phyloP scores from a whole-genome alignment of 2,797 vertebrate genomes.

The Crax fasciolata region DNA sequence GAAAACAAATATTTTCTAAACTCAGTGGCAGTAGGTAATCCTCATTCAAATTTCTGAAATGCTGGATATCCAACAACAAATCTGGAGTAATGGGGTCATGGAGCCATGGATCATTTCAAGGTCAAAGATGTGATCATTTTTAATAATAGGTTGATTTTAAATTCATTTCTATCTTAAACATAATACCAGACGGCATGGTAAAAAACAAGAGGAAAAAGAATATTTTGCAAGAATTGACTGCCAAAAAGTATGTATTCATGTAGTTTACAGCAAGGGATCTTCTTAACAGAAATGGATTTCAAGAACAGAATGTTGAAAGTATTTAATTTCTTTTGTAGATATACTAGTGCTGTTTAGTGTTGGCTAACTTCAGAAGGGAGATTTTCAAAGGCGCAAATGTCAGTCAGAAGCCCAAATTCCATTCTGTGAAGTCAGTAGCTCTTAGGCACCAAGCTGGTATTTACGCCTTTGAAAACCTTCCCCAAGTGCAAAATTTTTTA shows the following conservation, averaged over 20 bases:
- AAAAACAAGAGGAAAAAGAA: constrained; percentile 54
- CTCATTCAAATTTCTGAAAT: not conserved
- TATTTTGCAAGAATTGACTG: constrained; percentile 19
- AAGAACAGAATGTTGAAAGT: not conserved
- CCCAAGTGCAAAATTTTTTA: not conserved
- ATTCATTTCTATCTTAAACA: constrained; percentile 41
- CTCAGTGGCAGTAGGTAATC: not conserved
- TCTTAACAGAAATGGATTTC: constrained; percentile 16
- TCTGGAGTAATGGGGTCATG: not conserved
- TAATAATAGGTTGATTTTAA: constrained; percentile 41
- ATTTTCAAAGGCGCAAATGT: constrained; percentile 13
- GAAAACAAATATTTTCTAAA: not conserved
- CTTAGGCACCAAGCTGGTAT: constrained; percentile 18
- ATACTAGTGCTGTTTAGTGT: not conserved
- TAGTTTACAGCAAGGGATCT: constrained; percentile 30
- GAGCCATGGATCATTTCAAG: not conserved
- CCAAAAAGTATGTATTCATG: constrained; percentile 25
- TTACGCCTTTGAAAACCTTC: constrained; percentile 30
- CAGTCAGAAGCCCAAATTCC: not conserved
- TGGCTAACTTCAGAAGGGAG: not conserved
- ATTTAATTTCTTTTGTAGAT: not conserved
- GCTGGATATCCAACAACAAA: not conserved
- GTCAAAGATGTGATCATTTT: constrained; percentile 9
- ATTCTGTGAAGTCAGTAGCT: not conserved
- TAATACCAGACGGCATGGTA: constrained; percentile 54